Percentiles rank a stretch among this genome's conserved stretches.
Conservation (phyloP, 2,113 vertebrate species). For the Toxotes chatareus region DNA sequence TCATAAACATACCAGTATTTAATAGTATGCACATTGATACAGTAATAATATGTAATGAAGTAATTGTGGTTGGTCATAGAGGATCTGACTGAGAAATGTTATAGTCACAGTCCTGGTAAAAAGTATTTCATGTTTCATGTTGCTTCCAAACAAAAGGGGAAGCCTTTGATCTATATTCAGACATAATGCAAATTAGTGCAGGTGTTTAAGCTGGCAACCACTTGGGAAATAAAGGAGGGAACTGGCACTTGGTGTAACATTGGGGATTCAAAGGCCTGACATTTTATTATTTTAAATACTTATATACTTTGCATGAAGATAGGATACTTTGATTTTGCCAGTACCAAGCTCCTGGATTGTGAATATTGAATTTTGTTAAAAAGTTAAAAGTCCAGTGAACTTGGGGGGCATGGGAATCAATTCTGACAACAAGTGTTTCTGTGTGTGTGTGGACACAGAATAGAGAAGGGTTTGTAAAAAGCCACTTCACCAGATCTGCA, state of each 20-base stretch:
- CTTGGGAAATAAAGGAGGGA: background rate
- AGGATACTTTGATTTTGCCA: background rate
- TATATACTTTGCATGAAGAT: background rate
- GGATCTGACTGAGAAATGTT: background rate
- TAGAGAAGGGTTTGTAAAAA: conserved; percentile 35
- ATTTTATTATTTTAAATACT: background rate
- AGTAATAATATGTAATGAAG: background rate
- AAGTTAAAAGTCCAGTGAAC: conserved; percentile 12
- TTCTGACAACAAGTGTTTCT: conserved; percentile 23
- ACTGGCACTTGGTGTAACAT: background rate
- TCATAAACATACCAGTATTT: too few species aligned
- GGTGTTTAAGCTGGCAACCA: conserved; percentile 4
- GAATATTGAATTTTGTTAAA: background rate
- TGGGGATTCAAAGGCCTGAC: background rate
- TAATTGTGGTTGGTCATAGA: background rate
- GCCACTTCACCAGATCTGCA: conserved; percentile 25
- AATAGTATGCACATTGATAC: too few species aligned
- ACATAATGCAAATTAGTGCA: conserved; percentile 23
- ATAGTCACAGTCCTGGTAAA: background rate
- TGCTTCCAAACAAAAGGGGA: background rate
- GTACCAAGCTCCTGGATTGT: background rate
- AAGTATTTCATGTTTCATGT: background rate
- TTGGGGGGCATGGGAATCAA: background rate
- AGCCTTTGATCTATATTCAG: conserved; percentile 12
- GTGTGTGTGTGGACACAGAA: conserved; percentile 14